These are phyloP conservation scores for Epicampocera succincta DNA, from an alignment of 2,888 invertebrate species.

Conservation along the genomic window DNA sequence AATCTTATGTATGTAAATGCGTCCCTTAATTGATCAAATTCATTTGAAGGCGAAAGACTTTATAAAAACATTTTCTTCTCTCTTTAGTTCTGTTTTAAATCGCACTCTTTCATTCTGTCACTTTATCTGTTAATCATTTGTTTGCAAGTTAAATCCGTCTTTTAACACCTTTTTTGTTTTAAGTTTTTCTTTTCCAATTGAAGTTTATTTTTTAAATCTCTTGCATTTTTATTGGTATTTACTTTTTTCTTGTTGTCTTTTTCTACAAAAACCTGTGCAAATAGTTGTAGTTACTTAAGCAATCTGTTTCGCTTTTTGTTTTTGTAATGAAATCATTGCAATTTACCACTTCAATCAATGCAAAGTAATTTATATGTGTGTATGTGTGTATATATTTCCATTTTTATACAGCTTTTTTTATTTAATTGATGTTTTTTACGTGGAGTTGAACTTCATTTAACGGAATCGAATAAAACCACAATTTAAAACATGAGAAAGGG, in stretches of 20 bases:
- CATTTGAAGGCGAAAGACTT: neutral
- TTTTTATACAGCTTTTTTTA: slow-evolving; percentile 22
- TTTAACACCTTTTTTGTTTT: slow-evolving; percentile 54
- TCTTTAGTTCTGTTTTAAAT: slow-evolving; percentile 5
- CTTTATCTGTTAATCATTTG: slow-evolving; percentile 59
- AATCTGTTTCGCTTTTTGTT: slow-evolving; percentile 32
- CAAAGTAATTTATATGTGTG: slow-evolving; percentile 47
- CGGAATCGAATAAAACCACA: slow-evolving; percentile 22
- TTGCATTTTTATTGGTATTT: slow-evolving; percentile 14
- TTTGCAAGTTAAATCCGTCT: slow-evolving; percentile 60
- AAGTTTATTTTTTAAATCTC: slow-evolving; percentile 54
- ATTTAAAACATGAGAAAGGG: slow-evolving; percentile 1
- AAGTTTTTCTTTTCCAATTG: slow-evolving; percentile 32
- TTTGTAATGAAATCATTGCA: slow-evolving; percentile 63
- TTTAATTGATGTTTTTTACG: slow-evolving; percentile 50
- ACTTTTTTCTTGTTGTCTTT: slow-evolving; percentile 20
- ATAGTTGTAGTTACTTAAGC: slow-evolving; percentile 40
- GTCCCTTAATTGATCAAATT: no score
- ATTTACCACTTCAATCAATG: slow-evolving; percentile 66
- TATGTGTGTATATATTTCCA: slow-evolving; percentile 22
- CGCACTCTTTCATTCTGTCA: slow-evolving; percentile 47
- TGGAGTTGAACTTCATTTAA: slow-evolving; percentile 4
- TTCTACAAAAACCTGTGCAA: slow-evolving; percentile 49
- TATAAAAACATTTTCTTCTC: neutral
- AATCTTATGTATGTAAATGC: no score